Evolutionary conservation across 1,140 invertebrate species (phyloP).

Genomic region (Dreissena rostriformis): DNA sequence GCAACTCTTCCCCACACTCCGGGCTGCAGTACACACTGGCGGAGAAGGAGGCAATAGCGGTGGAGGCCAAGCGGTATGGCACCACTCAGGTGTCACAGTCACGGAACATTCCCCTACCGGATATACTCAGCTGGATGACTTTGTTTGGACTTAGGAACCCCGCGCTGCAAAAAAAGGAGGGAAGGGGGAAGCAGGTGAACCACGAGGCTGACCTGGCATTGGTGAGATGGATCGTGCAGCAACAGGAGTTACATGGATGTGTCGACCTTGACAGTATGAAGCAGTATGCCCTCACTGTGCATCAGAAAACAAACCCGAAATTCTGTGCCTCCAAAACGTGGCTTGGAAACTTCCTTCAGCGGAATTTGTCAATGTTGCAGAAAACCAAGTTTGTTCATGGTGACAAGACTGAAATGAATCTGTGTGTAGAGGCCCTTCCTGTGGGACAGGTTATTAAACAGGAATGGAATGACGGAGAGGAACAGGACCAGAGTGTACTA

Average conservation of each 20-base stretch:
- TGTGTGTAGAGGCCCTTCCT: not conserved
- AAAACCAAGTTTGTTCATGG: slow-evolving; percentile 44
- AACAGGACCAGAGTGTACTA: slow-evolving; percentile 21
- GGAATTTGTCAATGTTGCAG: slow-evolving; percentile 36
- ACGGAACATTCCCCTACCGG: slow-evolving; percentile 35
- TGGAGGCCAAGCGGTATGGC: slow-evolving; percentile 49
- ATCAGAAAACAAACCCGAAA: slow-evolving; percentile 35
- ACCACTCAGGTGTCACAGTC: slow-evolving; percentile 43
- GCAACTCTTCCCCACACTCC: not conserved
- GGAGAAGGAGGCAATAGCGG: slow-evolving; percentile 50
- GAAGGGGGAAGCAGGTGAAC: slow-evolving; percentile 26
- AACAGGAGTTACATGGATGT: slow-evolving; percentile 45
- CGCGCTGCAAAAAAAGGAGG: slow-evolving; percentile 5
- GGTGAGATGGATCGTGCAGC: slow-evolving; percentile 31
- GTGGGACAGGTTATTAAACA: slow-evolving; percentile 16
- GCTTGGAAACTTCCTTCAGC: slow-evolving; percentile 43
- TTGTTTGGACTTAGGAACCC: slow-evolving; percentile 47
- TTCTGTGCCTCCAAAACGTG: slow-evolving; percentile 49
- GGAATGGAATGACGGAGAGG: slow-evolving; percentile 8
- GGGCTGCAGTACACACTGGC: slow-evolving; percentile 25
- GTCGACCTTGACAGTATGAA: slow-evolving; percentile 48
- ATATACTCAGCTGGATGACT: slow-evolving; percentile 49
- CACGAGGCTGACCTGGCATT: slow-evolving; percentile 14
- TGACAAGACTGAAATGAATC: slow-evolving; percentile 34
- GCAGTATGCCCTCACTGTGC: slow-evolving; percentile 39